These are phyloP conservation scores for Malurus alboscapulatus DNA, from an alignment of 2,113 vertebrate species.

Conservation along the genomic window DNA sequence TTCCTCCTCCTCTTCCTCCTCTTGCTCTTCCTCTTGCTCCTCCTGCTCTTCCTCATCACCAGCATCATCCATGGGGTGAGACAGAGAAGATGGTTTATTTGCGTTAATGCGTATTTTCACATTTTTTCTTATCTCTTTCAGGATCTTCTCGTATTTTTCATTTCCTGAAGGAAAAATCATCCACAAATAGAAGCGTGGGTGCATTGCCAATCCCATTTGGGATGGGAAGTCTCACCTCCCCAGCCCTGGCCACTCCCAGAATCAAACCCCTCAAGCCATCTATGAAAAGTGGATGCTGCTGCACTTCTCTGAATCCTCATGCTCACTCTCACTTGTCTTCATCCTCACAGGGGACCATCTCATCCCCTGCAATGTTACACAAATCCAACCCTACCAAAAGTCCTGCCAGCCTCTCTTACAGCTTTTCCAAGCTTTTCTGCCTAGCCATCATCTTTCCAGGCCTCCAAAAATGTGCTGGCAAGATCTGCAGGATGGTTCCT, in stretches of 20 bases:
- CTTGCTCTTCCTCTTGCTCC: too few species aligned
- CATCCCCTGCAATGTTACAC: background rate
- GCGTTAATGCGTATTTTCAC: slow-evolving; percentile 40
- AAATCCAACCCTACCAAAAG: background rate
- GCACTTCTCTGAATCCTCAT: background rate
- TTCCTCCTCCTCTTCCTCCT: too few species aligned
- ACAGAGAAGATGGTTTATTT: background rate
- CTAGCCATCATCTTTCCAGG: background rate
- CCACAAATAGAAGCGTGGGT: background rate
- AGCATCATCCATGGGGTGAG: background rate
- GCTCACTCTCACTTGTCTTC: background rate
- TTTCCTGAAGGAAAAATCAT: slow-evolving; percentile 62
- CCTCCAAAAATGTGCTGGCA: background rate
- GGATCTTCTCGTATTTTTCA: slow-evolving; percentile 62
- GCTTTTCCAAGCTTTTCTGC: background rate
- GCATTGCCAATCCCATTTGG: background rate
- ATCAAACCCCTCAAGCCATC: background rate
- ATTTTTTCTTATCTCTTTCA: slow-evolving; percentile 56
- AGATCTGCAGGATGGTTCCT: background rate
- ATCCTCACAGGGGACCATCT: background rate
- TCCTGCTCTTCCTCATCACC: too few species aligned
- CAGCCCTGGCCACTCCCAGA: rapidly evolving
- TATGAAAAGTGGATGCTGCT: background rate
- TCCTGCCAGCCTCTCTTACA: background rate
- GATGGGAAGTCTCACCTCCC: background rate